Conservation (phyloP, 2,113 vertebrate genomes). For the Camelus dromedarius region DNA sequence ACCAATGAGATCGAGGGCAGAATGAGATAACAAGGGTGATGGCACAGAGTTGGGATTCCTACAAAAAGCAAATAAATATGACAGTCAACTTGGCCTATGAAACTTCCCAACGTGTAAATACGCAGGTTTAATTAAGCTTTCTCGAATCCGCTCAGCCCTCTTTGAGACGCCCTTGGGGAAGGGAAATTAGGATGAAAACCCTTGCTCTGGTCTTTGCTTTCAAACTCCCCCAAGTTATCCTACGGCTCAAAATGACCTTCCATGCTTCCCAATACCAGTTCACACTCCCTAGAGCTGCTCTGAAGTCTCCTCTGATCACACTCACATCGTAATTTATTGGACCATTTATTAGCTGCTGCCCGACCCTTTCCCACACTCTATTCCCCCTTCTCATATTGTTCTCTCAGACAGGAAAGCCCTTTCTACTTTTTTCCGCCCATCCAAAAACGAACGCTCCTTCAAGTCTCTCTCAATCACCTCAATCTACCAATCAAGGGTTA, state of each 20-base stretch:
- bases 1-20: background rate
- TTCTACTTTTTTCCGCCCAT: background rate
- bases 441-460: background rate
- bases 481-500: background rate
- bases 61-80: background rate
- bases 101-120: background rate
- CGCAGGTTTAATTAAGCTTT: background rate
- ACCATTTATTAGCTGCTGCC: background rate
- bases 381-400: background rate
- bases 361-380: background rate
- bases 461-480: background rate
- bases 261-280: background rate
- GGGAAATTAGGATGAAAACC: background rate
- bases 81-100: background rate
- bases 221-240: background rate
- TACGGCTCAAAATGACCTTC: background rate
- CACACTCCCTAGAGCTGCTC: too few relatives aligned
- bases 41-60: rapidly evolving
- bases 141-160: background rate
- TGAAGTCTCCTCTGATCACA: background rate
- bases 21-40: background rate
- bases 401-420: background rate
- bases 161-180: background rate
- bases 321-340: background rate
- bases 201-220: background rate